Evolutionary conservation across 1,140 invertebrate genomes (phyloP), one percentile per base, ranked within the genome.

Genomic region (Alviniconcha marisindica): DNA sequence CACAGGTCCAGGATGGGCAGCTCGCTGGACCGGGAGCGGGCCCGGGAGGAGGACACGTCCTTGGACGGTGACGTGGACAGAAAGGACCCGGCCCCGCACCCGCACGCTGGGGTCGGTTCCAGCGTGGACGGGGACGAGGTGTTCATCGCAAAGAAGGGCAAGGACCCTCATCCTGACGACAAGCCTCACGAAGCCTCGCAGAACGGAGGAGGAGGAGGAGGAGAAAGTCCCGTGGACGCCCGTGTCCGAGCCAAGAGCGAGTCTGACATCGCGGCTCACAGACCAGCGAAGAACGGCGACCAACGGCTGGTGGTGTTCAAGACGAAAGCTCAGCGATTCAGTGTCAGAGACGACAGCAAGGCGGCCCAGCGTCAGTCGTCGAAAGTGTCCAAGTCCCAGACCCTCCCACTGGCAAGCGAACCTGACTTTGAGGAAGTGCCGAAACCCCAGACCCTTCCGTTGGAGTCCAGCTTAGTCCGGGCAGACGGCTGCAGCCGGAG

Each of bases 21-120:
- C 15, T 71, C 69, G 10, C 36, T 71, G 33, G 69, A 71, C 69
- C 38, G 69, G 69, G 69, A 71, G 69, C 69, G 24, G 1, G 69
- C 69, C 36, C 33, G 38, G 15, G 31, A 71, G 69, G 69, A 71
- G 24, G 69, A 71, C 69, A 42, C 36, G 14, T 4, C 69, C 12
- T 36, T 71, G 36, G 69, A 71, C 36, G 69, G 69, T 14, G 69
- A 71, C 36, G 14, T 36, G 12, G 69, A 40, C 69, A 14, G 33
- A 18, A 71, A 71, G 69, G 36, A 40, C 5, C 24, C 10, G 36
- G 38, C 7, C 2, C 33, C 24, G 69, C n/a, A n/a, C n/a, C n/a
- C n/a, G n/a, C n/a, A n/a, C n/a, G 5, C 5, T 48, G 69, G 24
- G 21, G 36, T 18, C 10, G 69, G 69, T 18, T 71, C 69, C 69